Conservation (phyloP, 1,140 invertebrate genomes). For the Leptinotarsa defecta region DNA sequence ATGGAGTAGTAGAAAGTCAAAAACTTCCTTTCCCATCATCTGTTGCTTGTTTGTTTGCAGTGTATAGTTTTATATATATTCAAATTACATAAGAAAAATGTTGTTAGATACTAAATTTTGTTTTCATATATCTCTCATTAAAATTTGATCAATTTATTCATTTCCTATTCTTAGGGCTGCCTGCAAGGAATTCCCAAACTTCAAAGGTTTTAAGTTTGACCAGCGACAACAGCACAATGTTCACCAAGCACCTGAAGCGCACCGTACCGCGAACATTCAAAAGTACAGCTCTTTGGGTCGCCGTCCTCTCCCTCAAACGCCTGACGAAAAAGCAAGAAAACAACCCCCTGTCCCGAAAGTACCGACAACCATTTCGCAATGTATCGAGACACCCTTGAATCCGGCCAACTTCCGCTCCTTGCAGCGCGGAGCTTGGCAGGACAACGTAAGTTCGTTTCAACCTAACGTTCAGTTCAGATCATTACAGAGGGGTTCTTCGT, state of each 20-base stretch:
- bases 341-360: conserved; percentile 53
- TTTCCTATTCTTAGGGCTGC: conserved; percentile 45
- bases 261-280: conserved; percentile 52
- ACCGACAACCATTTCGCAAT: conserved; percentile 49
- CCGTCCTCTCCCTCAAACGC: conserved; percentile 55
- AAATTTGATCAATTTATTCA: neutral
- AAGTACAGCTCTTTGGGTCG: conserved; percentile 55
- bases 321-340: conserved; percentile 54
- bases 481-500: conserved; percentile 46
- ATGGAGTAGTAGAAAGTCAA: too few relatives aligned
- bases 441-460: conserved; percentile 49
- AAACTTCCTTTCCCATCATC: too few relatives aligned
- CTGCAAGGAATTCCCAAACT: conserved; percentile 58
- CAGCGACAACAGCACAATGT: conserved; percentile 46
- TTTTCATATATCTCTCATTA: too few relatives aligned
- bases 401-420: conserved; percentile 54
- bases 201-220: conserved; percentile 57
- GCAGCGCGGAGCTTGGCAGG: conserved; percentile 56
- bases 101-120: too few relatives aligned
- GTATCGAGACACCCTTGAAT: conserved; percentile 52
- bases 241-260: conserved; percentile 31
- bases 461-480: conserved; percentile 51
- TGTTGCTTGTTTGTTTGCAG: too few relatives aligned
- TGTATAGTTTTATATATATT: too few relatives aligned
- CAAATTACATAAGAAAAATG: too few relatives aligned